A percentile compares a stretch with the other conserved stretches of the same genome.
These are phyloP conservation scores for Rhincodon typus DNA, from an alignment of 2,797 vertebrate species.

Conservation along the genomic window DNA sequence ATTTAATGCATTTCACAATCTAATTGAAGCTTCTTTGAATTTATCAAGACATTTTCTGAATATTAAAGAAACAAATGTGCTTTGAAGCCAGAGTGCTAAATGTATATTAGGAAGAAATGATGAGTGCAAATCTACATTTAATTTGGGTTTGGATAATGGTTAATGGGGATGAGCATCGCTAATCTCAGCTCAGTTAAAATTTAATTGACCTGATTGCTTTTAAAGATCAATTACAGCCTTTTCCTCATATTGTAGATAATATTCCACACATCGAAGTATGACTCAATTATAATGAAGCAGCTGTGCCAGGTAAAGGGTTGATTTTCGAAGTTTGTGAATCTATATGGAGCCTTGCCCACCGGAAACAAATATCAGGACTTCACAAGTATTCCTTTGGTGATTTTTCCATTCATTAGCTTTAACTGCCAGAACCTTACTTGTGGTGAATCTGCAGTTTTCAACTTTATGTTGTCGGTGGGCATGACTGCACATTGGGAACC, in stretches of 20 bases:
- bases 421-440: neutral
- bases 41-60: neutral
- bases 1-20: neutral
- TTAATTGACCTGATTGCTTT: constrained; percentile 26
- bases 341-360: neutral
- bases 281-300: neutral
- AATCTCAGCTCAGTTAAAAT: constrained; percentile 19
- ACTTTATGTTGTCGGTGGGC: no score
- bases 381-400: neutral
- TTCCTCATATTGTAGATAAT: neutral
- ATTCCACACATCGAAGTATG: no score
- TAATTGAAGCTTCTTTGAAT: neutral
- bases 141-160: constrained; percentile 20
- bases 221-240: neutral
- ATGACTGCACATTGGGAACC: no score
- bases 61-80: neutral
- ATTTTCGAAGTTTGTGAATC: neutral
- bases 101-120: neutral
- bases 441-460: neutral
- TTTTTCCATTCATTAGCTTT: neutral
- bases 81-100: neutral
- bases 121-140: constrained; percentile 25
- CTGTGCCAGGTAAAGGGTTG: neutral
- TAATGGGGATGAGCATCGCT: neutral
- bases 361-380: neutral